Base-by-base conservation (phyloP, 2,113 vertebrate genomes). In the Pyrgilauda ruficollis region DNA sequence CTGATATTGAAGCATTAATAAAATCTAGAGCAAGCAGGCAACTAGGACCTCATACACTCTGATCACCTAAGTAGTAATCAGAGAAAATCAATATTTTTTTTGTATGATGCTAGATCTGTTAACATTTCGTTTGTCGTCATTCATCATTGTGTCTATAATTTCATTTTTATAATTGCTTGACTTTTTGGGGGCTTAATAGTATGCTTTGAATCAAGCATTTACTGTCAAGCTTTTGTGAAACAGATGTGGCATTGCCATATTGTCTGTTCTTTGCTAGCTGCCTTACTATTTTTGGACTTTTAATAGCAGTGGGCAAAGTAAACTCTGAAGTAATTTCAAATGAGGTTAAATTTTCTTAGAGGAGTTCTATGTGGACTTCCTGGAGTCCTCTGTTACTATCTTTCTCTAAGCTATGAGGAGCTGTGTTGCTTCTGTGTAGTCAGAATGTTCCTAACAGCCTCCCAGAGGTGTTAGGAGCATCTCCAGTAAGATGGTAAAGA, bases 1-100 rank as follows among this genome's bases (percentile, higher is more conserved):
- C 97, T 98, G 97, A 97, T 98, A 95, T 97, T 96, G 96, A 96
- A 96, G 93, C 96, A 97, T 98, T 98, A 98, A 98, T 98, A 98
- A 98, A 98, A 97, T 95, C 97, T 94, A 76, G 94, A 95, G 96
- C 95, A 97, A 98, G 95, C 89, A 95, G 96, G 96, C 93, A 94
- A 93, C 97, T 97, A 98, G 97, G 97, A 96, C 94, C 97, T 97
- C 97, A 97, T 97, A 95, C 33, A 84, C 95, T 94, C 93, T 97
- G 96, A 97, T 97, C 89, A 95, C 87, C 91, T 95, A 97, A 98
- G 94, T 94, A 97, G 94, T 97, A 97, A 98, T 97, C 97, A 96
- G 83, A 95, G 90, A 88, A 97, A 98, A 98, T 98, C 96, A 92
- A 98, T 98, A 27, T 53, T 81, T 97, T 85, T 97, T 97, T 91